Base-by-base conservation (phyloP, 1,140 invertebrate genomes). In the Drosophila kohkoa region DNA sequence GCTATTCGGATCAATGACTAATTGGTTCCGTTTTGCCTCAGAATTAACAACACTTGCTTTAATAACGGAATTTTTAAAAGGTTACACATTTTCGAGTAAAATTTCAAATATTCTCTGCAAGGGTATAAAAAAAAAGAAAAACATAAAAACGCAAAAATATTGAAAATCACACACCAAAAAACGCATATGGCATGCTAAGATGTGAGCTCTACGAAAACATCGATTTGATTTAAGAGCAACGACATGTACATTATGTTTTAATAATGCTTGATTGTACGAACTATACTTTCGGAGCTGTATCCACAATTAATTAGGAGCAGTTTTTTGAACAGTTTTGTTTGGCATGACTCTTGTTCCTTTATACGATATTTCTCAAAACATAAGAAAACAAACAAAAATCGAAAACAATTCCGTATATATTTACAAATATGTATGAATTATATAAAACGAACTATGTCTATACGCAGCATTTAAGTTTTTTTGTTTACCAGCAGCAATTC, bases 191-290 rank as follows among this genome's bases (percentile, higher is more conserved):
- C 67, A 73, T 67, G 81, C 70, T 66, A 43, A 49, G 69, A 75
- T 75, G 71, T 69, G 64, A 57, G 73, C 77, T 81, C 81, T 70
- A 38, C 52, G 4, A 41, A 58, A 49, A 83, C 58, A 73, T 72
- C 55, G 45, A 79, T 49, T 51, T 58, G 51, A 83, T 76, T 65
- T 55, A 62, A 72, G 69, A 79, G 70, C 77, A 72, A 82, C 74
- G 30, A 83, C 81, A 88, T 78, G 73, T 83, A 89, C 81, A 88
- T 88, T 88, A 88, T 88, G 85, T 88, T 88, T 88, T 89, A 88
- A 89, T 88, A 88, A 88, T 88, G 85, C 79, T 82, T 85, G 79
- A 81, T 69, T 78, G 67, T 77, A 74, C 73, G 55, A 83, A 80
- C 71, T 63, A 38, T 38, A 77, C 62, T 63, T 67, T 66, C 55